Base-by-base conservation (phyloP, 2,888 invertebrate genomes). In the Hyposoter didymator region DNA sequence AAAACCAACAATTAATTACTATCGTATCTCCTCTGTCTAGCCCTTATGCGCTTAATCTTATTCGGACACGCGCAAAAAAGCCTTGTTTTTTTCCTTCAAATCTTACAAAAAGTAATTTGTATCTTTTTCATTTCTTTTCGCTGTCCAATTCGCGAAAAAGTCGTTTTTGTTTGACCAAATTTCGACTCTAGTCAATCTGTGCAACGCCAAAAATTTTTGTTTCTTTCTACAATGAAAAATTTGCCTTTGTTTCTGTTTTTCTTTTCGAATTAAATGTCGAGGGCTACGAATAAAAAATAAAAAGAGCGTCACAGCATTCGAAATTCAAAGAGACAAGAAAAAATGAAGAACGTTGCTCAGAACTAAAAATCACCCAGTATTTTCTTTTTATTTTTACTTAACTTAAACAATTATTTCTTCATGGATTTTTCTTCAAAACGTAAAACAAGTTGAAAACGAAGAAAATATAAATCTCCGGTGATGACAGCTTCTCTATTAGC, bases 101-200 rank as follows among this genome's bases (percentile, higher is more conserved):
- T 39, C 43, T 70, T 47, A 62, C 55, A 62, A 39, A 55, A 28
- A 28, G 6, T 2, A 12, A 67, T 59, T 47, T 64, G 19, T 62
- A 3, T 55, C 43, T 76, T 76, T n/a, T 28, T 28, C 2, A 1
- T 28, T 39, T 17, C 52, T 12, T 55, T 45, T 80, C 17, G 12
- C 78, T 73, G 47, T 73, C 32, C 64, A 67, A 47, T 22, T 79
- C 8, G n/a, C 22, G n/a, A 19, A 39, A 64, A 47, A 32, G 19
- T 64, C 32, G 10, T 69, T 59, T 45, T 47, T 39, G 64, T 73
- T 59, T 32, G 72, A 82, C 85, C 85, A 85, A 85, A 85, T 85
- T 85, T 79, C 74, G 78, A 85, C 78, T 82, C 85, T 85, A 85
- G 85, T 85, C 85, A 85, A 75, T 82, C 82, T 85, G 82, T 82